Conservation (phyloP, 2,113 vertebrate species). For the Perca schrenkii region DNA sequence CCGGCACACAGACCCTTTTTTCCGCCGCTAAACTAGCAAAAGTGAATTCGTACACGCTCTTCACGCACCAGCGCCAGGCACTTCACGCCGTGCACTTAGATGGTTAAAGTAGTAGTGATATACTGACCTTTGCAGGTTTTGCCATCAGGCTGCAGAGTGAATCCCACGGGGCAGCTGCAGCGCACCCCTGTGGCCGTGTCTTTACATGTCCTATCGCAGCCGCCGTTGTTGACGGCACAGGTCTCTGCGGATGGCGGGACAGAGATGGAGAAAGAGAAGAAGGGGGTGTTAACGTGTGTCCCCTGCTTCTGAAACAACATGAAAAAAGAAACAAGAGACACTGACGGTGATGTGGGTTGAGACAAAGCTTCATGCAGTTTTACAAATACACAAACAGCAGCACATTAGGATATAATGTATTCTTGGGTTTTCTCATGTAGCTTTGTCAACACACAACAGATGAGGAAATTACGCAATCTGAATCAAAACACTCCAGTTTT, state of each 20-base stretch:
- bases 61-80: too few relatives aligned
- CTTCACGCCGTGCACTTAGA: too few relatives aligned
- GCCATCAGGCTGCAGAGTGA: constrained; percentile 95
- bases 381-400: constrained; percentile 36
- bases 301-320: constrained; percentile 3
- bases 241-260: constrained; percentile 88
- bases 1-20: too few relatives aligned
- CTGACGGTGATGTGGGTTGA: constrained; percentile 39
- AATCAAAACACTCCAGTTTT: constrained; percentile 21
- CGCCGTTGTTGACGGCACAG: constrained; percentile 97
- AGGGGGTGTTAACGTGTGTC: constrained; percentile 28
- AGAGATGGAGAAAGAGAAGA: constrained; percentile 40
- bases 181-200: constrained; percentile 97
- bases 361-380: constrained; percentile 66
- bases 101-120: too few relatives aligned
- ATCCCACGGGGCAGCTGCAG: constrained; percentile 97
- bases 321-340: constrained; percentile 20
- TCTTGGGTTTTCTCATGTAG: constrained; percentile 37
- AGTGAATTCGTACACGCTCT: too few relatives aligned
- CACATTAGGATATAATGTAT: constrained; percentile 13
- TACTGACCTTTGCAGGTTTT: constrained; percentile 99
- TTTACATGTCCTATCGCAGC: constrained; percentile 97
- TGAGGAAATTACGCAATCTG: constrained; percentile 4
- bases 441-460: constrained; percentile 58
- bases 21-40: too few relatives aligned